A percentile compares a stretch with the other conserved stretches of the same genome.
Evolutionary conservation across 2,113 vertebrate species (phyloP).

Genomic region (Reinhardtius hippoglossoides): DNA sequence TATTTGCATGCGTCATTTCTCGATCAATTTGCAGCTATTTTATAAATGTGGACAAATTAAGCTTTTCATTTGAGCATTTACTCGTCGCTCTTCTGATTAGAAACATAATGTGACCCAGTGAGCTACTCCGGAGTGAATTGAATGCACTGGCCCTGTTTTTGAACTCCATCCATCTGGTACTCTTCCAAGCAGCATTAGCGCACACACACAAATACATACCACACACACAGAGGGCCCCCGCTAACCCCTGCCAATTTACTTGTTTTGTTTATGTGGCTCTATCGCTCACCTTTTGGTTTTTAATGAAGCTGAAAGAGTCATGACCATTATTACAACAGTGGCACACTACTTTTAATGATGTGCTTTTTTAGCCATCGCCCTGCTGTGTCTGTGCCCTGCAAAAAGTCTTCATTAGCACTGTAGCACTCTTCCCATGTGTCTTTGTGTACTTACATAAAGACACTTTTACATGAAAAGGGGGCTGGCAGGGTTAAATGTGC

Average conservation of each 20-base stretch:
- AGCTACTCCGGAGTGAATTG: conserved; percentile 1
- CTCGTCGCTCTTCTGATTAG: not conserved
- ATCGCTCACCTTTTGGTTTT: conserved; percentile 56
- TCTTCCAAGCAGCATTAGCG: conserved; percentile 3
- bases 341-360: conserved; percentile 63
- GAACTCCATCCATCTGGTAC: conserved; percentile 16
- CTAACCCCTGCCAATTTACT: conserved; percentile 47
- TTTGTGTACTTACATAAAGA: conserved; percentile 31
- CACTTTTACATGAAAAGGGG: conserved; percentile 10
- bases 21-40: not conserved
- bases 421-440: conserved; percentile 22
- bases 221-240: not conserved
- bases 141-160: conserved; percentile 5
- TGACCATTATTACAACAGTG: conserved; percentile 35
- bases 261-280: conserved; percentile 62
- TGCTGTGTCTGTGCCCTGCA: conserved; percentile 18
- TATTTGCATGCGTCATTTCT: not conserved
- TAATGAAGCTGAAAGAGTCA: conserved; percentile 58
- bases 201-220: not conserved
- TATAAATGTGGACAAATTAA: not conserved
- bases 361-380: conserved; percentile 38
- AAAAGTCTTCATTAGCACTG: conserved; percentile 61
- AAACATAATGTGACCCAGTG: not conserved
- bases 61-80: not conserved
- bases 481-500: conserved; percentile 40